Percentiles rank a stretch among this genome's conserved stretches.
Conservation (phyloP, 1,140 invertebrate genomes). For the Copidosoma floridanum region DNA sequence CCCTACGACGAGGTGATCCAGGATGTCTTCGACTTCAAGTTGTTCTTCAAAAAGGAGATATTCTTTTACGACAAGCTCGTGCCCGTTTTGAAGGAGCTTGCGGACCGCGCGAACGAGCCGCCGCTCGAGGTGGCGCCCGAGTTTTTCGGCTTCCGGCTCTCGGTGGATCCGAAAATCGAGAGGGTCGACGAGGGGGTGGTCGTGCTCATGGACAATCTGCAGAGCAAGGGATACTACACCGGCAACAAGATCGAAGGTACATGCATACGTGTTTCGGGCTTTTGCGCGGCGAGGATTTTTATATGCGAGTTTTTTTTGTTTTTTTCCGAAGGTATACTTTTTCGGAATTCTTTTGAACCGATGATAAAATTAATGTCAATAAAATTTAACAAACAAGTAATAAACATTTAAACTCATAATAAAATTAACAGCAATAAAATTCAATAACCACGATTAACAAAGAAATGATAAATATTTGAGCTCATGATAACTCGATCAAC, state of each 20-base stretch:
- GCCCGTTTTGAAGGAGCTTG: neutral
- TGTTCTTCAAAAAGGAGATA: constrained; percentile 27
- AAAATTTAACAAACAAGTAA: too few relatives aligned
- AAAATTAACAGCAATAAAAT: too few relatives aligned
- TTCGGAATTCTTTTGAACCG: too few relatives aligned
- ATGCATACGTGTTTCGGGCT: too few relatives aligned
- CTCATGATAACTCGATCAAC: too few relatives aligned
- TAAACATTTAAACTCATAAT: too few relatives aligned
- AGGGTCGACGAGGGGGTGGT: constrained; percentile 13
- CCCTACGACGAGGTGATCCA: constrained; percentile 32
- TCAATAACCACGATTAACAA: too few relatives aligned
- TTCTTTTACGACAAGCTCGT: constrained; percentile 15
- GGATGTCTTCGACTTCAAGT: constrained; percentile 15
- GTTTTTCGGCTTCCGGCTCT: neutral
- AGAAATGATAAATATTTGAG: too few relatives aligned
- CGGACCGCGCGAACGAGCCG: constrained; percentile 26
- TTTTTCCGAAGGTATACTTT: too few relatives aligned
- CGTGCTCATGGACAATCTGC: constrained; percentile 19
- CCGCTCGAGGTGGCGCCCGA: neutral
- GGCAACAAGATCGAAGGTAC: constrained; percentile 18
- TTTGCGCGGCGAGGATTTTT: constrained; percentile 32
- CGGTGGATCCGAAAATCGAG: neutral
- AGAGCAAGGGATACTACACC: constrained; percentile 3
- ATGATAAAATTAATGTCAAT: too few relatives aligned
- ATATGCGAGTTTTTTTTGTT: too few relatives aligned